Conservation (phyloP, 2,888 invertebrate species). For the Stenichneumon culpator region DNA sequence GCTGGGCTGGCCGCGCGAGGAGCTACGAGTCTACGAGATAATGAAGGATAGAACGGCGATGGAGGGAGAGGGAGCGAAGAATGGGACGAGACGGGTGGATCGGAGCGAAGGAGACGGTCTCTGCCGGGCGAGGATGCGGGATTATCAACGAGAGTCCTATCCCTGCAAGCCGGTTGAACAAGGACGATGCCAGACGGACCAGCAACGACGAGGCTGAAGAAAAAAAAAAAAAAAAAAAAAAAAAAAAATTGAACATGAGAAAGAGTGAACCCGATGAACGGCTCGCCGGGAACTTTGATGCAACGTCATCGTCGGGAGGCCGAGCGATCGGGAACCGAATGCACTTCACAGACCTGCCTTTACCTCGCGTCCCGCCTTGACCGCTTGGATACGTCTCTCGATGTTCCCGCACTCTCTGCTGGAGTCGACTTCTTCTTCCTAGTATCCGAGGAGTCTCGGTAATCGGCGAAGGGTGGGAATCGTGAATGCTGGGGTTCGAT, state of each 20-base stretch:
- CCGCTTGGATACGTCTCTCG: slow-evolving; percentile 23
- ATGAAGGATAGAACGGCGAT: slow-evolving; percentile 65
- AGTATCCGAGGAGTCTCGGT: not conserved
- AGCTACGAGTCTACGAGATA: slow-evolving; percentile 51
- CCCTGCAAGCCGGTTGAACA: slow-evolving; percentile 25
- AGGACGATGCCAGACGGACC: slow-evolving; percentile 40
- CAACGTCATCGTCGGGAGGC: slow-evolving; percentile 82
- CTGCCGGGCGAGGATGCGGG: slow-evolving; percentile 42
- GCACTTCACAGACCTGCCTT: slow-evolving; percentile 8
- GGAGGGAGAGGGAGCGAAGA: slow-evolving; percentile 55
- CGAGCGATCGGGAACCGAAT: slow-evolving; percentile 33
- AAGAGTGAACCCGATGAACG: slow-evolving; percentile 79
- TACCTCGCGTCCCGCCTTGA: slow-evolving; percentile 42
- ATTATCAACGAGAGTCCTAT: slow-evolving; percentile 51
- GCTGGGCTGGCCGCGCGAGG: slow-evolving; percentile 75
- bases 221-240: slow-evolving; percentile 68
- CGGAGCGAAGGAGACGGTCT: slow-evolving; percentile 51
- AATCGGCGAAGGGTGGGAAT: not conserved
- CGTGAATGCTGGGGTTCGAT: not conserved
- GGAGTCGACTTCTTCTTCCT: not conserved
- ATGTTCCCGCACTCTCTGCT: not conserved
- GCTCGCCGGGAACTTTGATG: slow-evolving; percentile 83
- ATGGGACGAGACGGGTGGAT: slow-evolving; percentile 48
- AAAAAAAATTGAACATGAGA: slow-evolving; percentile 71
- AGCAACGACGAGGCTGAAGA: slow-evolving; percentile 32